Conservation (phyloP, 2,113 vertebrate genomes). For the Crotalus helleri region DNA sequence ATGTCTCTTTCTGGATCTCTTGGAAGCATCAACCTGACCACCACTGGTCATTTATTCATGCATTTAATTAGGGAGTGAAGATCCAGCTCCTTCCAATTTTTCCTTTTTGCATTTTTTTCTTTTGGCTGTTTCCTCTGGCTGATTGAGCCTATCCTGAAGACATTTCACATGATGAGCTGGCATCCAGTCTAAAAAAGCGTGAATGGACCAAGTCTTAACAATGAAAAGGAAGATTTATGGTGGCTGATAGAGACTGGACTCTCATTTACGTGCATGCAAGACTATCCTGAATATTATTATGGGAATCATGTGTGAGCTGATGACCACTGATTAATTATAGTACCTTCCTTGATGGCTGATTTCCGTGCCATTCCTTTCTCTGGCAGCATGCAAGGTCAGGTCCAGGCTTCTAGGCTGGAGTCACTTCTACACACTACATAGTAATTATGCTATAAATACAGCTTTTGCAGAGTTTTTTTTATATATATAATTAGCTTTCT, state of each 20-base stretch:
- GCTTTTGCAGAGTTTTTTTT: background rate
- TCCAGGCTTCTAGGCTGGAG: background rate
- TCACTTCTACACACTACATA: background rate
- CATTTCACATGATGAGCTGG: background rate
- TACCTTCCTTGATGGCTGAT: background rate
- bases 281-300: background rate
- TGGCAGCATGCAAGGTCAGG: background rate
- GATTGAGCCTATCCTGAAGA: background rate
- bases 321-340: background rate
- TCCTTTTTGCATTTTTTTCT: background rate
- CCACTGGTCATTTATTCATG: background rate
- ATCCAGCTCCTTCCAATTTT: background rate
- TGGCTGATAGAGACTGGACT: background rate
- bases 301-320: background rate
- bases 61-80: background rate
- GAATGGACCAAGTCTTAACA: background rate
- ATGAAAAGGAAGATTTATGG: background rate
- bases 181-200: background rate
- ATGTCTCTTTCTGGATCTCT: background rate
- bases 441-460: background rate
- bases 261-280: background rate
- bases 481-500: background rate
- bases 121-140: background rate
- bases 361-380: background rate
- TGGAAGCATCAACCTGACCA: background rate